Conservation (phyloP, 1,140 invertebrate genomes). For the Nylanderia fulva region DNA sequence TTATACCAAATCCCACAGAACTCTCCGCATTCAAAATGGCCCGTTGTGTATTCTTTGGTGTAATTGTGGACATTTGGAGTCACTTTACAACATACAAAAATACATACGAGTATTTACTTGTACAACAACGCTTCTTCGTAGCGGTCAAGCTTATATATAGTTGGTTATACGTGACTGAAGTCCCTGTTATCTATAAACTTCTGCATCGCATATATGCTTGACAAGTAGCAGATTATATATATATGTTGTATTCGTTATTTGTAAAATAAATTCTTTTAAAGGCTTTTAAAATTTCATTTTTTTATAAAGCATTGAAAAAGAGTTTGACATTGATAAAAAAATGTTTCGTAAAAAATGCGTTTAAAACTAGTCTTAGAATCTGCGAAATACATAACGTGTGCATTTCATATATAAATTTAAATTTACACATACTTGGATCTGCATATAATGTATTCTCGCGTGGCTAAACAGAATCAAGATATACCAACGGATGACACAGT, state of each 20-base stretch:
- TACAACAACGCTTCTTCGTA: slow-evolving; percentile 17
- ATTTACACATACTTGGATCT: not conserved
- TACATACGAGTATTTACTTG: slow-evolving; percentile 40
- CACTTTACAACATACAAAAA: not conserved
- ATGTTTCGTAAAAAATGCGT: no score
- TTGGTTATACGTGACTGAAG: slow-evolving; percentile 8
- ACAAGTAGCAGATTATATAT: slow-evolving; percentile 1
- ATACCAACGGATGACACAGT: slow-evolving; percentile 64
- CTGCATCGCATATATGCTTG: not conserved
- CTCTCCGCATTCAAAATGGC: slow-evolving; percentile 5
- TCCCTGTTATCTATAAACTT: not conserved
- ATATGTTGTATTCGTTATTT: no score
- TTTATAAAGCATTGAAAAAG: no score
- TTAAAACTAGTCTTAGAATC: no score
- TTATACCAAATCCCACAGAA: slow-evolving; percentile 20
- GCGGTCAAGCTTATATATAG: slow-evolving; percentile 6
- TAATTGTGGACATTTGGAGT: slow-evolving; percentile 20
- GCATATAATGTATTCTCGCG: not conserved
- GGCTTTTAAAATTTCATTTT: no score
- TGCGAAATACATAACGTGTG: not conserved
- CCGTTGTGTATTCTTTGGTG: slow-evolving; percentile 10
- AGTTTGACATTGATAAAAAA: no score
- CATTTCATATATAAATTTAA: no score
- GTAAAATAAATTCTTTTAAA: no score
- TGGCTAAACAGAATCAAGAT: slow-evolving; percentile 44